Evolutionary conservation across 2,113 vertebrate genomes (phyloP), one percentile per base, ranked within the genome.

Genomic region (Hippocampus comes): DNA sequence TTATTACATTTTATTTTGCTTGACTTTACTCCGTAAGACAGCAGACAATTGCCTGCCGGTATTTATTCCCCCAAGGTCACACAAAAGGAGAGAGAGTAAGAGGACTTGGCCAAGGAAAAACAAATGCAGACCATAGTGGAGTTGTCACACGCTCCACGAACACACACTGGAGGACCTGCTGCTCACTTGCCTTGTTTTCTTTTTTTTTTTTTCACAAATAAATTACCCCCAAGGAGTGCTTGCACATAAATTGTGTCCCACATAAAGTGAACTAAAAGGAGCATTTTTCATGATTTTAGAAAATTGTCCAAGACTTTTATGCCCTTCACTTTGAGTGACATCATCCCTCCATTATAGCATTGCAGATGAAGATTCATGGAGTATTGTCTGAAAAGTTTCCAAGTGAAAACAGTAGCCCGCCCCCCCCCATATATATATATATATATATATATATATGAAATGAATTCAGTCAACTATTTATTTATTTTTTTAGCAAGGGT

Each of bases 1-100:
- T 18, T 7, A 20, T 63, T 63, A 41, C 1, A 38, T 38, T 38
- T 65, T 42, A 78, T 88, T 83, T 82, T 82, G 86, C 84, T 88
- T 90, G 85, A 87, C 84, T 89, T 89, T 90, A 91, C 81, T 80
- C 48, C 82, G 85, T n/a, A 43, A 89, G 86, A 90, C 86, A 86
- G 84, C 75, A 89, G 81, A 88, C 89, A 87, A 88, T 87, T 88
- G 88, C 84, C 84, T 74, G 72, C 69, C 65, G 67, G 81, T 85
- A 81, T 78, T 78, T 73, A 70, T 80, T 82, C 75, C 84, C 77
- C 73, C 86, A 90, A 90, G 89, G 89, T 92, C 89, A 87, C 71
- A 68, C 70, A 70, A 66, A 82, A 78, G 3, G 18, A 86, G 53
- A 55, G 3, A 55, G 21, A 53, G 49, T 23, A 76, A 85, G 82